These are phyloP conservation scores for Pseudachorutes palmiensis DNA, from an alignment of 1,140 invertebrate genomes.

Conservation along the genomic window DNA sequence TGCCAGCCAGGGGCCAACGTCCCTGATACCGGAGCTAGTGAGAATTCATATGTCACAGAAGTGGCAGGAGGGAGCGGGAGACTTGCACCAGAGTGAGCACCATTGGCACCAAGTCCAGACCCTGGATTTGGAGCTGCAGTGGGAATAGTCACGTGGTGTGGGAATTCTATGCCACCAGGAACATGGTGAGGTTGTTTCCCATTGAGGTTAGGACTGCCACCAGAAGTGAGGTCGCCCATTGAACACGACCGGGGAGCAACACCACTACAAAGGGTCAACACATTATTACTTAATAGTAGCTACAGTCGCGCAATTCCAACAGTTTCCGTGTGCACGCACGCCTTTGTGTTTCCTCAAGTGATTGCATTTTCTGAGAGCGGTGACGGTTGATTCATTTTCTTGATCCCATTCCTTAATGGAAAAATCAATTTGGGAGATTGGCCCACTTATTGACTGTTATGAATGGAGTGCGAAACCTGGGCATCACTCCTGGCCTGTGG, in stretches of 20 bases:
- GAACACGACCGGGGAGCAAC: slow-evolving; percentile 35
- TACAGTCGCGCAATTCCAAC: no score
- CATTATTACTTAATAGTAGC: no score
- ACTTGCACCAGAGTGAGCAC: slow-evolving; percentile 28
- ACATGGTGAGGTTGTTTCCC: slow-evolving; percentile 5
- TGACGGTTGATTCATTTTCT: no score
- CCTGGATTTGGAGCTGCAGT: not conserved
- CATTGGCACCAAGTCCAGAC: slow-evolving; percentile 5
- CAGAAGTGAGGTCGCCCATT: slow-evolving; percentile 36
- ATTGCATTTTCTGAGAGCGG: no score
- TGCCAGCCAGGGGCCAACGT: slow-evolving; percentile 37
- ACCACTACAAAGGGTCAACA: slow-evolving; percentile 5
- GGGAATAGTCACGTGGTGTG: slow-evolving; percentile 11
- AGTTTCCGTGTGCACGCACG: no score
- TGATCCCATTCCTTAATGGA: no score
- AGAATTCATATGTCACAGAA: slow-evolving; percentile 37
- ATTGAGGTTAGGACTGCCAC: slow-evolving; percentile 2
- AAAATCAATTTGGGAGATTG: no score
- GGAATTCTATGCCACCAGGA: not conserved
- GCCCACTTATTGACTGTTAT: no score
- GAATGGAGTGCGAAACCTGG: no score
- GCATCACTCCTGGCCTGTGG: no score
- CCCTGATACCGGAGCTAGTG: slow-evolving; percentile 34
- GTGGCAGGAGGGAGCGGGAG: slow-evolving; percentile 35
- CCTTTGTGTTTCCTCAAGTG: no score